A percentile compares a stretch with the other conserved stretches of the same genome.
Evolutionary conservation across 1,140 invertebrate species (phyloP).

Genomic region (Cecropterus lyciades): DNA sequence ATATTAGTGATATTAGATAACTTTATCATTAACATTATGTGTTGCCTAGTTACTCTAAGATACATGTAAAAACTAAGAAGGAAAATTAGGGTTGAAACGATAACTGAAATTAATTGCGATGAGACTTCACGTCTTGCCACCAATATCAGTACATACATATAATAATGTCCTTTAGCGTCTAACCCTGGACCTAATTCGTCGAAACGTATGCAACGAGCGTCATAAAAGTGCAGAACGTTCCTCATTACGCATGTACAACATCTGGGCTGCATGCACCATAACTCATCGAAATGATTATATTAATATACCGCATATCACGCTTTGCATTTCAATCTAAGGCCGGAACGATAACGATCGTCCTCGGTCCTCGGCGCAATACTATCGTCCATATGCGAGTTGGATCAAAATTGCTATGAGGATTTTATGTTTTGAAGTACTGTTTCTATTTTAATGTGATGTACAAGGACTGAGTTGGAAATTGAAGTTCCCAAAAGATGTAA

Average conservation of each 20-base stretch:
- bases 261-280: slow-evolving; percentile 33
- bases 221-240: slow-evolving; percentile 30
- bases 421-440: neutral
- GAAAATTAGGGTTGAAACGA: no score
- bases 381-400: slow-evolving; percentile 5
- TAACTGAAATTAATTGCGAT: no score
- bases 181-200: neutral
- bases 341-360: slow-evolving; percentile 27
- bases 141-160: no score
- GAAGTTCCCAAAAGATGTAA: no score
- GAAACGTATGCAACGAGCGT: slow-evolving; percentile 11
- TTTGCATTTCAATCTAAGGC: slow-evolving; percentile 34
- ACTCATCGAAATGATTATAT: slow-evolving; percentile 34
- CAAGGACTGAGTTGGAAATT: no score
- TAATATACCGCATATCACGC: slow-evolving; percentile 34
- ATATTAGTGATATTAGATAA: no score
- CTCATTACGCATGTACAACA: slow-evolving; percentile 33
- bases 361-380: slow-evolving; percentile 4
- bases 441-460: no score
- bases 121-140: no score
- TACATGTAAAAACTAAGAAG: no score
- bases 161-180: neutral
- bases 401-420: neutral
- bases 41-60: no score
- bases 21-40: no score